phyloP scores from a whole-genome alignment of 2,888 invertebrate species.

The Oscheius sp. region DNA sequence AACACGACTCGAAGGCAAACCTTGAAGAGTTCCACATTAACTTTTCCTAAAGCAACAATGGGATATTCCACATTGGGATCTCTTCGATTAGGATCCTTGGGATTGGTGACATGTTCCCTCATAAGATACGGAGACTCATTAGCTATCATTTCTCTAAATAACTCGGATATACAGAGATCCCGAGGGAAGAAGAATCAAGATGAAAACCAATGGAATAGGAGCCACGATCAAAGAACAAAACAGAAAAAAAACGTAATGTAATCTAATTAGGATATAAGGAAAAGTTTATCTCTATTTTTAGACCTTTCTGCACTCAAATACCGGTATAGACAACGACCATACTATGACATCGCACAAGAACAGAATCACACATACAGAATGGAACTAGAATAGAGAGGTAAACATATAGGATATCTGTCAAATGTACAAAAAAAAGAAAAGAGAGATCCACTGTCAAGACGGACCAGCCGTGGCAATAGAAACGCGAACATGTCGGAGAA shows the following conservation, averaged over 20 bases:
- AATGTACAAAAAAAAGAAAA: constrained; percentile 6
- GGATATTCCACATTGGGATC: constrained; percentile 5
- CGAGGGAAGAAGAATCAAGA: background rate
- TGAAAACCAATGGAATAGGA: background rate
- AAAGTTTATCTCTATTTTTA: constrained; percentile 15
- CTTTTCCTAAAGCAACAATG: constrained; percentile 5
- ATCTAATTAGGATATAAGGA: background rate
- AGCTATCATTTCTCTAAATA: no score
- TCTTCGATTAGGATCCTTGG: constrained; percentile 24
- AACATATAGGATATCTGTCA: background rate
- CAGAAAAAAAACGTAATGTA: background rate
- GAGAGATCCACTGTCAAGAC: constrained; percentile 27
- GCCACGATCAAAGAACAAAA: background rate
- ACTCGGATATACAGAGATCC: background rate
- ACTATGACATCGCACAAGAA: constrained; percentile 18
- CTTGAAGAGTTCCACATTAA: constrained; percentile 20
- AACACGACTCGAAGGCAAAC: no score
- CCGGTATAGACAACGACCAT: constrained; percentile 14
- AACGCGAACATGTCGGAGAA: background rate
- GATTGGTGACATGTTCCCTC: constrained; percentile 9
- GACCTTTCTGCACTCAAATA: constrained; percentile 13
- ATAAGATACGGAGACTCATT: constrained; percentile 27
- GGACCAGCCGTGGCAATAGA: constrained; percentile 24
- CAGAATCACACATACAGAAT: no score
- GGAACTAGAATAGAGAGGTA: no score